Conservation (phyloP, 1,140 invertebrate genomes). For the Pseudomyrmex pallidus region DNA sequence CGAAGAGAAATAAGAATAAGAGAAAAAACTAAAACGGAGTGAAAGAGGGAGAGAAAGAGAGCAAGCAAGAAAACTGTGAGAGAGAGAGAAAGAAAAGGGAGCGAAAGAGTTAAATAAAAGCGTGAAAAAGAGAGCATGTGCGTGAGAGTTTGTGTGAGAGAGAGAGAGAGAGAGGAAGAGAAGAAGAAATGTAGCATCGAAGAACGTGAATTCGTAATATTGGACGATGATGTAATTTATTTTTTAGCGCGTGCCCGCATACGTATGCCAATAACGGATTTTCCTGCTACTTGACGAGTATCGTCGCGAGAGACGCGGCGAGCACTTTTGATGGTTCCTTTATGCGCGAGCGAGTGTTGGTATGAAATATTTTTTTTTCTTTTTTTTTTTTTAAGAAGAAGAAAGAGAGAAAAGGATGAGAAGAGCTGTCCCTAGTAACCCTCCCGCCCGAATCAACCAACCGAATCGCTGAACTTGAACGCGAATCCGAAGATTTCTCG, state of each 20-base stretch:
- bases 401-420: not conserved
- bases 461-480: not conserved
- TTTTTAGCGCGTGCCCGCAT: slow-evolving; percentile 71
- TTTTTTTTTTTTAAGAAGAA: slow-evolving; percentile 32
- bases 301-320: slow-evolving; percentile 36
- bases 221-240: slow-evolving; percentile 78
- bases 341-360: slow-evolving; percentile 72
- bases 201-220: slow-evolving; percentile 67
- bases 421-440: not conserved
- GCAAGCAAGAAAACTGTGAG: not conserved
- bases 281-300: slow-evolving; percentile 63
- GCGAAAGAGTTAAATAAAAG: too few relatives aligned
- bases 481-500: slow-evolving; percentile 43
- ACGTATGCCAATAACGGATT: slow-evolving; percentile 74
- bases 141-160: not conserved
- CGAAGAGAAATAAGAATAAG: slow-evolving; percentile 75
- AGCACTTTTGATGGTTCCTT: slow-evolving; percentile 81
- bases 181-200: slow-evolving; percentile 28
- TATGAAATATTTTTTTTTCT: slow-evolving; percentile 36
- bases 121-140: too few relatives aligned
- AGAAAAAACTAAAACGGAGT: slow-evolving; percentile 41
- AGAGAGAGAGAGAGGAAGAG: slow-evolving; percentile 41
- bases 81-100: not conserved
- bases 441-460: slow-evolving; percentile 2
- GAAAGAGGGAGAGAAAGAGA: slow-evolving; percentile 47